A percentile compares a stretch with the other conserved stretches of the same genome.
Evolutionary conservation across 2,797 vertebrate species (phyloP).

Genomic region (Cirrhinus molitorella): DNA sequence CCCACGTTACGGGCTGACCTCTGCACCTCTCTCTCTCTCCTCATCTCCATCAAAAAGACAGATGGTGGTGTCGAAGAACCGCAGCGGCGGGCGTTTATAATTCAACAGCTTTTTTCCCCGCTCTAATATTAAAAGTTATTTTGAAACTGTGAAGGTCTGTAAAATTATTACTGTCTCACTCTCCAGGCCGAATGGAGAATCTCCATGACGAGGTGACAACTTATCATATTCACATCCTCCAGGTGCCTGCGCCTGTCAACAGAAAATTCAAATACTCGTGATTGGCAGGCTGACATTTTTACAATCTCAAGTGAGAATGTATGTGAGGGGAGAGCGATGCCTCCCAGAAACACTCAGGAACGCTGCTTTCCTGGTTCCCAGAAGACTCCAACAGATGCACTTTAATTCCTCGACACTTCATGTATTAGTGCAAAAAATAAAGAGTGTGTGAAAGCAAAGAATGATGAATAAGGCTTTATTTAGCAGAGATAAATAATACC

Average conservation of each 20-base stretch:
- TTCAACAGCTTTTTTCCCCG: constrained; percentile 62
- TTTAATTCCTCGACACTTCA: constrained; percentile 61
- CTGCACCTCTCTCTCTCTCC: constrained; percentile 50
- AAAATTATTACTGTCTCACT: constrained; percentile 72
- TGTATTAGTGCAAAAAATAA: constrained; percentile 56
- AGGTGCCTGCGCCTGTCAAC: constrained; percentile 71
- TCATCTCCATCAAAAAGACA: constrained; percentile 69
- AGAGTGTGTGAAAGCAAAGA: constrained; percentile 36
- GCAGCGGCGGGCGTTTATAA: constrained; percentile 62
- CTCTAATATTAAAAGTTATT: constrained; percentile 72
- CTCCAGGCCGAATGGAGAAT: constrained; percentile 71
- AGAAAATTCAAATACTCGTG: constrained; percentile 78
- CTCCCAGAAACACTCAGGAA: constrained; percentile 60
- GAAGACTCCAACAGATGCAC: constrained; percentile 55
- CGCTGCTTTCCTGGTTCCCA: constrained; percentile 54
- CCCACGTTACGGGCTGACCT: constrained; percentile 54
- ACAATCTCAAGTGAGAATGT: constrained; percentile 77
- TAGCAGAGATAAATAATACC: constrained; percentile 19
- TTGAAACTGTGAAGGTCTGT: constrained; percentile 66
- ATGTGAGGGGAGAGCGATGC: constrained; percentile 69
- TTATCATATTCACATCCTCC: constrained; percentile 76
- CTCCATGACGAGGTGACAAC: constrained; percentile 76
- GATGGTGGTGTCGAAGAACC: constrained; percentile 65
- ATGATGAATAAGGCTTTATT: constrained; percentile 25
- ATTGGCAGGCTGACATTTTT: constrained; percentile 77